Base-by-base conservation (phyloP, 2,113 vertebrate species). In the Heloderma charlesbogerti region DNA sequence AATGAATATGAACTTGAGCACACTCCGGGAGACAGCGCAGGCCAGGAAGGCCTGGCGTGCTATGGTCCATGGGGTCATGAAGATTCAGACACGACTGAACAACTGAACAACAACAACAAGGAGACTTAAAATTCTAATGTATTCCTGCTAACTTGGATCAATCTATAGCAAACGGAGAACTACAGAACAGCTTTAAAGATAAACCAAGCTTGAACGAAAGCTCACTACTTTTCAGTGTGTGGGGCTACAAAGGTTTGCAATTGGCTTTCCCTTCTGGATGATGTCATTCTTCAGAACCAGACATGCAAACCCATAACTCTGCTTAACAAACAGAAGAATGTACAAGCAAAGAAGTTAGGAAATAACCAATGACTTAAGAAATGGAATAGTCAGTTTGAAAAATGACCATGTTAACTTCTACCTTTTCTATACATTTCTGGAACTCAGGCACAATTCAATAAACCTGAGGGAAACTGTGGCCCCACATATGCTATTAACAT, bases 391-490 rank as follows among this genome's bases (percentile, higher is more conserved):
- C 25, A 1, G 10, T 45, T 9, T 78, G 22, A 48, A 78, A 78
- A 81, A 31, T n/a, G 22, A 81, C 20, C 6, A 16, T 7, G 51
- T 81, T 57, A 43, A 60, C 84, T 94, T 93, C 82, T 54, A 22
- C 15, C 6, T 88, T 66, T 88, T 79, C 40, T 8, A 25, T 48
- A 57, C 6, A 20, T 27, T 43, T 88, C 12, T 25, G 20, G 60
- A 34, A 63, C 1, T 34, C 34, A n/a, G 67, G 31, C 63, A 67
- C 43, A 60, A 67, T 25, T 67, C 10, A n/a, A 90, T 40, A 20
- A 2, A 67, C 86, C 79, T 91, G 87, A 90, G 57, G 57, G 37
- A 84, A 84, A 20, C 63, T 92, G 86, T 83, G 86, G 88, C 88
- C 93, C 80, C 86, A 92, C 45, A 89, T 84, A 92, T 43, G 69